Base-by-base conservation (phyloP, 2,113 vertebrate species). In the Polypterus bichir region DNA sequence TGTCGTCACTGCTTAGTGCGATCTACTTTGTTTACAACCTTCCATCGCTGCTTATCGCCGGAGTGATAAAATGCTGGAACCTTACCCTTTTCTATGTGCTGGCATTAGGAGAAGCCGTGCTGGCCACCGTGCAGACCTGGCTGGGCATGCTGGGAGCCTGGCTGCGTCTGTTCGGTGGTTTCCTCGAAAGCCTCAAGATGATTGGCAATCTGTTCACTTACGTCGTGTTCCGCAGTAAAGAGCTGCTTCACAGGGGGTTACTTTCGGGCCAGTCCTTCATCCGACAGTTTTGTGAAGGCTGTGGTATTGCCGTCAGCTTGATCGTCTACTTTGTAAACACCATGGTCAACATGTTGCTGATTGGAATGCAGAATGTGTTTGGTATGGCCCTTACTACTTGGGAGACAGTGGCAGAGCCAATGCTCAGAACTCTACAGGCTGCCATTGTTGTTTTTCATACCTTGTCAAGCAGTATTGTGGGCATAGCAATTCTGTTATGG, bases 301-400 rank as follows among this genome's bases (percentile, higher is more conserved):
- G 85, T 57, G 78, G 86, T 62, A 93, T 97, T 3, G 74, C 74
- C 0, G 78, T 86, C 64, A 93, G 92, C 74, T 76, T 97, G 59
- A 74, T 88, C 62, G 82, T 93, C 54, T 97, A 97, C 61, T 81
- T 98, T 1, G 68, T 83, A 57, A 97, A 97, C 82, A 98, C 91
- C 2, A 65, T 91, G 59, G 77, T 96, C 10, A 97, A 97, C 75
- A 85, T 89, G 27, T 85, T 81, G 2, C 89, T 95, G 47, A 87
- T 97, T 1, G 87, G 87, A 53, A 76, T 80, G 0, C 94, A 97
- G 77, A 92, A 92, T 64, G 45, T 93, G 9, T 88, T 91, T 67
- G 72, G 83, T 0, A 65, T 82, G 5, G 27, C 77, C 2, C 72
- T 73, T 8, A 75, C 77, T 2, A 75, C 92, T 6, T 92, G 87